These are phyloP conservation scores for Astreopora myriophthalma DNA, from an alignment of 64 coral and sea anemone genomes.

Conservation along the genomic window DNA sequence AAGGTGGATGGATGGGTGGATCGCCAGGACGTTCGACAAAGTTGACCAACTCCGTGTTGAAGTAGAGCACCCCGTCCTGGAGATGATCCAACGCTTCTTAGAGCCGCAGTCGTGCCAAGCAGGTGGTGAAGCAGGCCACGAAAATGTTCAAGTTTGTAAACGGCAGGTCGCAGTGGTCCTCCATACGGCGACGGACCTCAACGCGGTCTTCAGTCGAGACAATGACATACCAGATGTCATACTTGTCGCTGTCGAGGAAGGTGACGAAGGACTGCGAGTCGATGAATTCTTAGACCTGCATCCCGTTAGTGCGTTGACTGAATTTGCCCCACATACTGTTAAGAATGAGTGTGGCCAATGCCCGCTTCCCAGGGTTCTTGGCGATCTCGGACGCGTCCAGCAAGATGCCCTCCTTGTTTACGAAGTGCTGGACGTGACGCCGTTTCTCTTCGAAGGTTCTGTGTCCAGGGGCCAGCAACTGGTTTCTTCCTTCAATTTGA, in stretches of 20 bases:
- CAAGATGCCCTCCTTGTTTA: not conserved
- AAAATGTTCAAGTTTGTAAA: conserved; percentile 22
- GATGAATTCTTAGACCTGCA: no score
- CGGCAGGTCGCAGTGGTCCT: not conserved
- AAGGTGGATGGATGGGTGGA: not conserved
- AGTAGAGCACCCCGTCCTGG: conserved; percentile 1
- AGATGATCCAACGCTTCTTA: conserved; percentile 13
- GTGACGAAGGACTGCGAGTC: no score
- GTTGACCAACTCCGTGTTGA: conserved; percentile 38
- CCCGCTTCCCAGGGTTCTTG: no score
- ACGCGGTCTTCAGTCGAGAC: not conserved
- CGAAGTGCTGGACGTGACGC: conserved; percentile 16
- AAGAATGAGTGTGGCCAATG: not conserved
- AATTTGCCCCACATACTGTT: no score
- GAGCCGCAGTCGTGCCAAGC: conserved; percentile 24
- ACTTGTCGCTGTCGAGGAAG: not conserved
- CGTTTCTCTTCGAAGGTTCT: not conserved
- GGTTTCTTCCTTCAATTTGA: conserved; percentile 34
- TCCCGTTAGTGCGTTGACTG: no score
- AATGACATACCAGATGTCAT: no score
- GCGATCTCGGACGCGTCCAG: no score
- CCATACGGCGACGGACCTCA: not conserved
- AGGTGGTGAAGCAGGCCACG: conserved; percentile 28
- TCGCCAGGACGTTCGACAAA: not conserved
- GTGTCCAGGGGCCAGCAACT: not conserved